Conservation (phyloP, 1,140 invertebrate genomes). For the Cyclina sinensis region DNA sequence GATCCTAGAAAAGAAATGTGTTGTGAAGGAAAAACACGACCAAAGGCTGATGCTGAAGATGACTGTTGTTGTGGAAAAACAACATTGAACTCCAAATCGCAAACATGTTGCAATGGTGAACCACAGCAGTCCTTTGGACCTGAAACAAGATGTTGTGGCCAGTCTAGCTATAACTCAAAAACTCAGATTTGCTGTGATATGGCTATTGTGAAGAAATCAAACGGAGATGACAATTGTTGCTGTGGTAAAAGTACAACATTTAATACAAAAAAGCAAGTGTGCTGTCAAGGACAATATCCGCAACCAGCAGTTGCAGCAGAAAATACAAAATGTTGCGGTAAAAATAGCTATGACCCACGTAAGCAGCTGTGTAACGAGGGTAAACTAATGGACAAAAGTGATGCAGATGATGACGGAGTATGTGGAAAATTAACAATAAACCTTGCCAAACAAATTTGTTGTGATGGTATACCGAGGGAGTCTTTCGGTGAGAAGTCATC, state of each 20-base stretch:
- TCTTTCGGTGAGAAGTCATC: constrained; percentile 46
- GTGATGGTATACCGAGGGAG: constrained; percentile 42
- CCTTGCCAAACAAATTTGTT: constrained; percentile 53
- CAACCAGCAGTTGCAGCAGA: constrained; percentile 51
- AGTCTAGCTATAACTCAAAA: constrained; percentile 44
- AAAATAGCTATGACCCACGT: constrained; percentile 45
- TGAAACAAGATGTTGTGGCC: constrained; percentile 59
- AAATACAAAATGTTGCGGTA: constrained; percentile 59
- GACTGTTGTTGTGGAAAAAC: constrained; percentile 62
- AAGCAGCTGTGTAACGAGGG: constrained; percentile 44
- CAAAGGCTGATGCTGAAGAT: constrained; percentile 43
- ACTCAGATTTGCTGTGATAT: constrained; percentile 58
- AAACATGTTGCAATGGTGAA: constrained; percentile 58
- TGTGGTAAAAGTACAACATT: constrained; percentile 54
- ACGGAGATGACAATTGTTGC: constrained; percentile 62
- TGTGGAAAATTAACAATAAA: constrained; percentile 61
- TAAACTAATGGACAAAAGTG: constrained; percentile 49
- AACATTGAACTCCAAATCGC: constrained; percentile 31
- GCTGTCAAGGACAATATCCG: constrained; percentile 57
- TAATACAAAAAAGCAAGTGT: constrained; percentile 57
- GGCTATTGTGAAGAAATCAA: constrained; percentile 37
- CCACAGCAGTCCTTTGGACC: constrained; percentile 53
- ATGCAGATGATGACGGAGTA: constrained; percentile 35
- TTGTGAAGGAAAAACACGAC: constrained; percentile 59
- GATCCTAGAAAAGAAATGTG: constrained; percentile 59